phyloP scores from a whole-genome alignment of 2,797 vertebrate species.

The Pyrocephalus nanus region DNA sequence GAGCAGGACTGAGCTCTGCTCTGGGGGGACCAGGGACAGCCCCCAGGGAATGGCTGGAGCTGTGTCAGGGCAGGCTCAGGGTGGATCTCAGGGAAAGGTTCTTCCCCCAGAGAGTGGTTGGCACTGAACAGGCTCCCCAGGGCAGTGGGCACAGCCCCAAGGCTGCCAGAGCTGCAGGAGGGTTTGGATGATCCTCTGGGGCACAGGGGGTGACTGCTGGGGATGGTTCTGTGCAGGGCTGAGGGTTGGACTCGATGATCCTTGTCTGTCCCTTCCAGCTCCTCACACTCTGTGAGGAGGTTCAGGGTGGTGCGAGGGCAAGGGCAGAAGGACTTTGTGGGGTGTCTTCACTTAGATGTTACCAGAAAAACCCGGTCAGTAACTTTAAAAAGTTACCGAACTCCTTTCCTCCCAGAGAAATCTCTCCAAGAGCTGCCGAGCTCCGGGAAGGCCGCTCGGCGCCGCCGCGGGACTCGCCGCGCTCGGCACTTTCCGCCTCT shows the following conservation, averaged over 20 bases:
- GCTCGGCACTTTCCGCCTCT: too few relatives aligned
- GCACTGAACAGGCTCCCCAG: neutral
- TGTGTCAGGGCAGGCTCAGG: neutral
- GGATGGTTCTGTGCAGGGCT: neutral
- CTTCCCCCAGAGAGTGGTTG: too few relatives aligned
- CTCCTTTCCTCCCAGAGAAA: neutral
- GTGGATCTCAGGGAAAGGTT: too few relatives aligned
- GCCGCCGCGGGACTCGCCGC: too few relatives aligned
- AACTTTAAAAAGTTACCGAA: neutral
- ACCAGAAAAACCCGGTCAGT: neutral
- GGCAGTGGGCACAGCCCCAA: neutral
- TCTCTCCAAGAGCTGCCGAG: too few relatives aligned
- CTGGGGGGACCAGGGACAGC: too few relatives aligned
- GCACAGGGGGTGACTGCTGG: neutral
- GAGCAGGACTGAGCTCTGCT: too few relatives aligned
- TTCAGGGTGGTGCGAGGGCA: too few relatives aligned
- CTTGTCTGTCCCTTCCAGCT: neutral
- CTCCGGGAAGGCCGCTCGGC: too few relatives aligned
- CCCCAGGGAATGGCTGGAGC: too few relatives aligned
- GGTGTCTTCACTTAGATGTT: neutral
- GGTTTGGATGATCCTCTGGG: neutral
- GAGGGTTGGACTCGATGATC: neutral
- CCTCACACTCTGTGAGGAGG: neutral
- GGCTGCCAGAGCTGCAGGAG: neutral
- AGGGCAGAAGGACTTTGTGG: neutral